Evolutionary conservation across 2,797 vertebrate genomes (phyloP), one percentile per base, ranked within the genome.

Genomic region (Gymnothorax javanicus): DNA sequence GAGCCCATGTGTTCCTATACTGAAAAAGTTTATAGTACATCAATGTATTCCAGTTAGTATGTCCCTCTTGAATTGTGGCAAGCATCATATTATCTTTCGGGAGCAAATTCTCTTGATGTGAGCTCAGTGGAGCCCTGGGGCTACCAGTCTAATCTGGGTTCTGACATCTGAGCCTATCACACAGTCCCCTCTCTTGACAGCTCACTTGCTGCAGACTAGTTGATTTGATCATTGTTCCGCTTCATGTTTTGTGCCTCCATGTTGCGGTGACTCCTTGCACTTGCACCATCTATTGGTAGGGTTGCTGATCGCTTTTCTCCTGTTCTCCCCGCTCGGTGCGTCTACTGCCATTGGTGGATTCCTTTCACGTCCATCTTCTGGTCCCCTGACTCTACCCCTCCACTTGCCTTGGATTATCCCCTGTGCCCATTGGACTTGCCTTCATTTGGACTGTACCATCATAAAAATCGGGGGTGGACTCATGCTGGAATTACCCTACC

Each of bases 301-400:
- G 94, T 96, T 95, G 95, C 95, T 97, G 93, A 96, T 94, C 91
- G 95, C 94, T 96, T 96, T 97, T 97, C 94, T 96, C 96, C 96
- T 96, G 95, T 96, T 96, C 95, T 96, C 93, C 95, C 94, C 93
- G 93, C 93, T 93, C 88, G 91, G 89, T 90, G 91, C 60, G 57
- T 75, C 23, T 89, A 86, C 90, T n/a, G 33, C 9, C 62, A 20
- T 20, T 8, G 17, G 17, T 25, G n/a, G 57, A 73, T 71, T 50
- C 83, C 88, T 92, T 79, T 90, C 88, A 85, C 2, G 85, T 9
- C 50, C 87, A n/a, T 83, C 82, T 52, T 87, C 84, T 9, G 77
- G 79, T 84, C 87, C 77, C 54, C n/a, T 87, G 9, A 23, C 33
- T 33, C 82, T 25, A 56, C 84, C 71, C 82, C 59, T 50, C 73